Evolutionary conservation across 2,113 vertebrate species (phyloP).

Genomic region (Colossoma macropomum): DNA sequence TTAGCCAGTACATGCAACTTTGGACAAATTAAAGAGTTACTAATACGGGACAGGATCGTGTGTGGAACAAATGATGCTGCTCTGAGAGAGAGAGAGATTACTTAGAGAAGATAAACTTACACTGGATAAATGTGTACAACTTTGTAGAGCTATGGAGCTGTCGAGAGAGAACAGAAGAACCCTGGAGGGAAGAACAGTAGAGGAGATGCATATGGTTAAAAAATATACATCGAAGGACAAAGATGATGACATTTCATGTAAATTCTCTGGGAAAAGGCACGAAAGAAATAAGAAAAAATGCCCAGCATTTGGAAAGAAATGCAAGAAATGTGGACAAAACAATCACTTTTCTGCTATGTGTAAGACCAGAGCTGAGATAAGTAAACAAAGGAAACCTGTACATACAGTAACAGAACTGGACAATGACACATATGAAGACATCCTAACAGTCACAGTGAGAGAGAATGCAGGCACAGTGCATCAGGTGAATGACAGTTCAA

Average conservation of each 20-base stretch:
- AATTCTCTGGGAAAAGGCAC: constrained; percentile 45
- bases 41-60: constrained; percentile 30
- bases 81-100: constrained; percentile 7
- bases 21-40: constrained; percentile 32
- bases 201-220: constrained; percentile 5
- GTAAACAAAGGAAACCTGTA: constrained; percentile 1
- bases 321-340: constrained; percentile 47
- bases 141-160: constrained; percentile 33
- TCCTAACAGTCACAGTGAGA: not conserved
- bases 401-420: constrained; percentile 26
- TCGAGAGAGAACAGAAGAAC: constrained; percentile 40
- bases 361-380: constrained; percentile 19
- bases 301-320: constrained; percentile 36
- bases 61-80: constrained; percentile 10
- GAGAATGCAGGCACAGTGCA: not conserved
- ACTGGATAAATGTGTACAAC: constrained; percentile 17
- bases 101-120: constrained; percentile 29
- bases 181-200: not conserved
- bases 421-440: constrained; percentile 36
- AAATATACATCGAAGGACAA: not conserved
- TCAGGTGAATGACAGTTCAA: constrained; percentile 45
- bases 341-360: constrained; percentile 48
- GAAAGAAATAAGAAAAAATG: constrained; percentile 32
- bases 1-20: constrained; percentile 41
- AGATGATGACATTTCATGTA: not conserved